These are phyloP conservation scores for Criorhina ranunculi DNA, from an alignment of 2,888 invertebrate genomes.

Conservation along the genomic window DNA sequence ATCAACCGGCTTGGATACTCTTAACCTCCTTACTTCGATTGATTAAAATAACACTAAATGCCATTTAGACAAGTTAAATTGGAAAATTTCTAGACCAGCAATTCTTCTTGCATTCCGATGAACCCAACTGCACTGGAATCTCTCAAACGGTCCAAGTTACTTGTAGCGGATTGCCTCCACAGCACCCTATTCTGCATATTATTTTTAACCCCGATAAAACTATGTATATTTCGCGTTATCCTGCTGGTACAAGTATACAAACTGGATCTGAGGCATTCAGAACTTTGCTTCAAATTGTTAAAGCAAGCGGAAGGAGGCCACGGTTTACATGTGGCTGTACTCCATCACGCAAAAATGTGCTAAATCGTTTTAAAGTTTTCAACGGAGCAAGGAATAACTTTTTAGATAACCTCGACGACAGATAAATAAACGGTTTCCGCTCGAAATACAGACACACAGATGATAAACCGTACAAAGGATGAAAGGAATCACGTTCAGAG, in stretches of 20 bases:
- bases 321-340: slow-evolving; percentile 30
- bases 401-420: slow-evolving; percentile 40
- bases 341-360: slow-evolving; percentile 39
- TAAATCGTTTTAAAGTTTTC: slow-evolving; percentile 21
- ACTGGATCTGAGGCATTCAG: slow-evolving; percentile 7
- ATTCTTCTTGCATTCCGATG: neutral
- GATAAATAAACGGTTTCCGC: slow-evolving; percentile 14
- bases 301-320: slow-evolving; percentile 31
- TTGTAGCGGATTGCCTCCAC: neutral
- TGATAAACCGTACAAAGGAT: neutral
- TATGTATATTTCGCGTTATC: neutral
- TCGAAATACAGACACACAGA: neutral
- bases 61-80: too few species aligned
- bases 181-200: neutral
- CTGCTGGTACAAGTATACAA: neutral
- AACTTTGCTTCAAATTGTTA: slow-evolving; percentile 31
- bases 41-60: too few species aligned
- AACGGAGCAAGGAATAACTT: slow-evolving; percentile 17
- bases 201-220: neutral
- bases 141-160: neutral
- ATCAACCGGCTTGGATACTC: too few species aligned
- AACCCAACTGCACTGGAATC: neutral
- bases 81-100: neutral
- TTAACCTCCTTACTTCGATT: too few species aligned
- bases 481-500: neutral